Conservation (phyloP, 37 sponge, comb jelly and placozoan species). For the Aphrocallistes beatrix region DNA sequence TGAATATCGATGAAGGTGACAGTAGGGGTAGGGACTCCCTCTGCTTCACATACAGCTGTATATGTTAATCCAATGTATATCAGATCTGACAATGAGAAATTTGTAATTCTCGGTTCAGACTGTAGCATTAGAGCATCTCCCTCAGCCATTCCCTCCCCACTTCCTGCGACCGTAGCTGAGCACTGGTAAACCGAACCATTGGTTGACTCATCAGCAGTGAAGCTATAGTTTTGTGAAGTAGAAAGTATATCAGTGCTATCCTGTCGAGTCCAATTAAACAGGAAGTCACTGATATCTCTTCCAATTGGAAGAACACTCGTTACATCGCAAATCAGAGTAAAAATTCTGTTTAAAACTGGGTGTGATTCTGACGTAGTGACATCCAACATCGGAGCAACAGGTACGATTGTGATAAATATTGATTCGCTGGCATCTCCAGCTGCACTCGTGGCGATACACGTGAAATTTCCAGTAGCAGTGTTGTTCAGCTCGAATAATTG, state of each 20-base stretch:
- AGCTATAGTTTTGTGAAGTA: neutral
- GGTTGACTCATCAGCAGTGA: neutral
- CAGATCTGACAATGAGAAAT: neutral
- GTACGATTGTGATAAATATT: neutral
- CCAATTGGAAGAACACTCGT: neutral
- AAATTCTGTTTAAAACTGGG: neutral
- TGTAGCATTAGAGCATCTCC: neutral
- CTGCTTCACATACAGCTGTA: neutral
- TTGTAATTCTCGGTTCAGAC: neutral
- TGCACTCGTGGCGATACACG: neutral
- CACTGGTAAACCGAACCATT: neutral
- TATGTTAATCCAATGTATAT: neutral
- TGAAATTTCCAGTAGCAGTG: neutral
- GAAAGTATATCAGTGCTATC: neutral
- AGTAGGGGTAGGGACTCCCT: neutral
- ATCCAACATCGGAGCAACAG: neutral
- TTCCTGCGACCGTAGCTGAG: neutral
- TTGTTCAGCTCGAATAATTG: neutral
- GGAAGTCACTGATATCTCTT: neutral
- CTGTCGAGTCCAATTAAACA: neutral
- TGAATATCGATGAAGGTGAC: neutral
- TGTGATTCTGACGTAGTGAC: neutral
- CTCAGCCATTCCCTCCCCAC: neutral
- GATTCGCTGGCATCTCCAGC: neutral
- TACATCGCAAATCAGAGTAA: neutral